Evolutionary conservation across 2,888 invertebrate species (phyloP), one percentile per base, ranked within the genome.

Genomic region (Dendrolimus houi): DNA sequence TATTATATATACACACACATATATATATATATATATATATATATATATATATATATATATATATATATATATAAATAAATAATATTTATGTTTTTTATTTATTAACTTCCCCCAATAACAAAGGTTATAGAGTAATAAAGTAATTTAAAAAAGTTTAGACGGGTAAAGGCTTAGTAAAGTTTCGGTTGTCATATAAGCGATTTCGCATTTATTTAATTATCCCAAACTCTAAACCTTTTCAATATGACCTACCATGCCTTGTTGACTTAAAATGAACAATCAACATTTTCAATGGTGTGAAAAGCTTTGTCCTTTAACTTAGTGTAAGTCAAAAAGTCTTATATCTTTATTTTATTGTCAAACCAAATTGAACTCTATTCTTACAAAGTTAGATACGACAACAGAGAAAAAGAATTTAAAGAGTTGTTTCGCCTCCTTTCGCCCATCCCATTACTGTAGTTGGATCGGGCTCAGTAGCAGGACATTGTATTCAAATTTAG

Each of bases 401-500:
- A 12, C 12, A 55, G 54, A 29, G 59, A 57, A 67, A 66, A 72
- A 64, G 67, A 64, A 68, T 58, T 72, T 73, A 72, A 29, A 29
- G 29, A 3, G 29, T 29, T 29, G 29, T 29, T 29, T 29, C 29
- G 29, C 3, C 6, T 29, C 29, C 29, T 29, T 29, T 81, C 79
- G 84, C 87, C 88, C 84, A 83, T 72, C 79, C 77, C 76, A 86
- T 86, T 81, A 79, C 74, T 66, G 74, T 72, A 64, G 29, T 29
- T 64, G 69, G 75, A 79, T 80, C 74, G 79, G 82, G 84, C 81
- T 79, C 82, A 67, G 89, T 85, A 85, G 89, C 87, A 62, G 66
- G 65, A 74, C 83, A 89, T 90, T 90, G 89, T 90, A 90, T 90
- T 89, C 87, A 90, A 90, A 90, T 88, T 69, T 72, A 74, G 69